A percentile compares a stretch with the other conserved stretches of the same genome.
phyloP scores from a whole-genome alignment of 2,113 vertebrate species.

The Elaphurus davidianus region DNA sequence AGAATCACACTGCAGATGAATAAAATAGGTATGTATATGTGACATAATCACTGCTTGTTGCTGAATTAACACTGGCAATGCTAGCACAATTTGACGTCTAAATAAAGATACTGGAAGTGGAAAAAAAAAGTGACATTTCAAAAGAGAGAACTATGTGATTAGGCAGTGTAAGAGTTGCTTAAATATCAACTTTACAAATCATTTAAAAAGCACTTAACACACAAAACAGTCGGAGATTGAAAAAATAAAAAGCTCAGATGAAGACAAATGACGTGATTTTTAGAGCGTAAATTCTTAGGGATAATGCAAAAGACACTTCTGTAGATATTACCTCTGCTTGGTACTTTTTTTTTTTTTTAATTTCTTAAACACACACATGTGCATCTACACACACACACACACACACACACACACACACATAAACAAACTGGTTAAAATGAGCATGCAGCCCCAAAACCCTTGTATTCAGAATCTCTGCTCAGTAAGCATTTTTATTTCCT shows the following conservation, averaged over 20 bases:
- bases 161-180: constrained; percentile 44
- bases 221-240: neutral
- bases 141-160: constrained; percentile 37
- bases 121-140: neutral
- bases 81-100: constrained; percentile 40
- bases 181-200: constrained; percentile 61
- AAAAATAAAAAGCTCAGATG: constrained; percentile 28
- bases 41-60: neutral
- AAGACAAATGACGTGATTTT: constrained; percentile 18
- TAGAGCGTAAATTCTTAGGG: neutral
- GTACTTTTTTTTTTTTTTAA: neutral
- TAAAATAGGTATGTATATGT: constrained; percentile 6
- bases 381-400: fast-evolving
- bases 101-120: constrained; percentile 52
- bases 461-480: neutral
- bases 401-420: neutral
- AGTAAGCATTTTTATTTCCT: neutral
- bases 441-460: neutral
- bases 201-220: constrained; percentile 53
- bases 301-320: constrained; percentile 24
- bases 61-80: constrained; percentile 6
- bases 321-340: neutral
- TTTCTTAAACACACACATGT: neutral
- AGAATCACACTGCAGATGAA: neutral
- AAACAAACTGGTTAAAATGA: neutral